Evolutionary conservation across 1,140 invertebrate genomes (phyloP), one percentile per base, ranked within the genome.

Genomic region (Spodoptera litura): DNA sequence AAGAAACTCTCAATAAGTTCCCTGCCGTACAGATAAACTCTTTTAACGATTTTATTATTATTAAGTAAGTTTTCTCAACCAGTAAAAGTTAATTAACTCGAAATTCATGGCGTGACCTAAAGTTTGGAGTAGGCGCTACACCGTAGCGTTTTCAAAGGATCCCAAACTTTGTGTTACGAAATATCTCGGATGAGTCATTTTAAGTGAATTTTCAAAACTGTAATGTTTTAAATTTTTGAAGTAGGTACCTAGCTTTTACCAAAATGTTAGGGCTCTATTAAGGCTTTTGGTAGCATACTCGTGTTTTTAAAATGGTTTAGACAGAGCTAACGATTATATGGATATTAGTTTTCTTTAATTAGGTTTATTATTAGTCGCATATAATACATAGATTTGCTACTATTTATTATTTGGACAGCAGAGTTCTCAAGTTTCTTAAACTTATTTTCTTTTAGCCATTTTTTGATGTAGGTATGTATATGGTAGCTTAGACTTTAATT

Each of bases 61-160:
- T 35, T 53, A 71, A 55, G 68, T 56, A 71, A 71, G 68, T 71
- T 71, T 71, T 71, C 68, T 71, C 78, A 76, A 76, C 81, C 73
- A 71, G 81, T 84, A 86, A 85, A 83, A 87, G 88, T 88, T 89
- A 89, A 89, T 89, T 89, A 87, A 88, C 81, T 88, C 83, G 62
- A 80, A 88, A 88, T 88, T 88, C 83, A 85, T 83, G 78, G 83
- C 83, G 74, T 81, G 85, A 85, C 83, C 82, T 78, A 64, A 87
- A 88, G 79, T 88, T 89, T 85, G 61, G 78, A 80, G 81, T 79
- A 79, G 85, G 80, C 68, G 73, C 72, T 87, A 87, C 83, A 88
- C 88, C 82, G 83, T 80, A 79, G 81, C 68, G 4, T 87, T 86
- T 89, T 88, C 83, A 84, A 88, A 84, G 83, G 85, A 84, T 25